These are phyloP conservation scores for Atta colombica DNA, from an alignment of 1,140 invertebrate species.

Conservation along the genomic window DNA sequence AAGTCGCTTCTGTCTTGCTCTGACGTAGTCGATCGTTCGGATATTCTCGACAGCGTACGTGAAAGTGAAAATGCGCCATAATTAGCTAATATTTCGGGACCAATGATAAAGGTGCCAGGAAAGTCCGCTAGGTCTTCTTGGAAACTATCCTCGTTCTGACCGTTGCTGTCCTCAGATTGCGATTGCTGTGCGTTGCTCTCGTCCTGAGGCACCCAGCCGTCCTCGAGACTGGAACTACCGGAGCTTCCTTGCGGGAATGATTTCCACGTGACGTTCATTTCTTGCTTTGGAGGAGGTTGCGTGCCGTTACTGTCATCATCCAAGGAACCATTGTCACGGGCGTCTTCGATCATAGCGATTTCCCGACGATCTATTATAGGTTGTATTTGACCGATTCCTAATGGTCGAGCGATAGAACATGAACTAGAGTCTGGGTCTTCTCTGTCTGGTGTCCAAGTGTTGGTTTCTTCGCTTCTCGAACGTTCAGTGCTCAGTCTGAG, in stretches of 20 bases:
- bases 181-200: constrained; percentile 88
- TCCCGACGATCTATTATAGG: constrained; percentile 84
- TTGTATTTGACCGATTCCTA: constrained; percentile 90
- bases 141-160: constrained; percentile 89
- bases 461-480: constrained; percentile 85
- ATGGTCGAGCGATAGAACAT: constrained; percentile 91
- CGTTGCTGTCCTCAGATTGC: constrained; percentile 88
- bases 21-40: constrained; percentile 94
- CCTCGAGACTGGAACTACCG: constrained; percentile 93
- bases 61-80: constrained; percentile 90
- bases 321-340: constrained; percentile 77
- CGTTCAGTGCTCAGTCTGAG: constrained; percentile 83
- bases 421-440: constrained; percentile 93
- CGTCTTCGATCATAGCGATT: constrained; percentile 80
- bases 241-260: constrained; percentile 93
- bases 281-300: constrained; percentile 88
- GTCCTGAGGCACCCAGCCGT: constrained; percentile 92
- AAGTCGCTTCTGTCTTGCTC: constrained; percentile 93
- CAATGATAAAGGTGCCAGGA: constrained; percentile 90
- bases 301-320: constrained; percentile 90
- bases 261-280: constrained; percentile 91
- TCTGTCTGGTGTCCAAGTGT: constrained; percentile 84
- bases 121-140: constrained; percentile 92
- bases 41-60: constrained; percentile 93
- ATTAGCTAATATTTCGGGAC: constrained; percentile 90